These are phyloP conservation scores for Alauda arvensis DNA, from an alignment of 2,797 vertebrate species.

Conservation along the genomic window DNA sequence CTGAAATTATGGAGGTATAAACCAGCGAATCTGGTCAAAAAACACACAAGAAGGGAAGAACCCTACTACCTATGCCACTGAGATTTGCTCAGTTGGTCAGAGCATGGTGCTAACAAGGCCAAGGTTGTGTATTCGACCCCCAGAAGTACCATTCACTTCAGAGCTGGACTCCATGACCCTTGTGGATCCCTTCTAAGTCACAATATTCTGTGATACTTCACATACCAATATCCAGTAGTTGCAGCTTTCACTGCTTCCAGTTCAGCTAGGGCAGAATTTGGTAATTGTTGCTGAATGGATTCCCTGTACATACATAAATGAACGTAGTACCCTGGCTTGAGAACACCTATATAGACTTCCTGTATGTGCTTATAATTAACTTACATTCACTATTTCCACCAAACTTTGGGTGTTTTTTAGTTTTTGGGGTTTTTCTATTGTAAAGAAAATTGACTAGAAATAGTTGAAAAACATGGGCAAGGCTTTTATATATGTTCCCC, in stretches of 20 bases:
- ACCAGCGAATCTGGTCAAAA: neutral
- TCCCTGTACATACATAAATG: neutral
- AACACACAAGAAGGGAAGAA: neutral
- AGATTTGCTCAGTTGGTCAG: neutral
- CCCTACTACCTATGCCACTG: neutral
- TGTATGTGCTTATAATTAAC: neutral
- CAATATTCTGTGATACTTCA: neutral
- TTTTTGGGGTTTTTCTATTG: neutral
- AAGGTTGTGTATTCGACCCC: neutral
- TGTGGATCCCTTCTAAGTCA: neutral
- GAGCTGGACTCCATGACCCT: neutral
- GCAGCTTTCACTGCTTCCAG: neutral
- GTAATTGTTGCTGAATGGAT: neutral
- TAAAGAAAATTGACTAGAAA: neutral
- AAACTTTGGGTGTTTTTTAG: fast-evolving
- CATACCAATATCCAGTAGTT: neutral
- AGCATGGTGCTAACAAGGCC: neutral
- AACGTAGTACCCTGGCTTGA: neutral
- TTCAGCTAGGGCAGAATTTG: neutral
- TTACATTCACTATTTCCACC: neutral
- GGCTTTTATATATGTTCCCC: neutral
- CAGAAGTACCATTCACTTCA: neutral
- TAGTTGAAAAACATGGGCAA: neutral
- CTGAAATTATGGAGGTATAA: neutral
- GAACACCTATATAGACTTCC: neutral